Conservation (phyloP, 1,140 invertebrate species). For the Drosophila chauvacae region DNA sequence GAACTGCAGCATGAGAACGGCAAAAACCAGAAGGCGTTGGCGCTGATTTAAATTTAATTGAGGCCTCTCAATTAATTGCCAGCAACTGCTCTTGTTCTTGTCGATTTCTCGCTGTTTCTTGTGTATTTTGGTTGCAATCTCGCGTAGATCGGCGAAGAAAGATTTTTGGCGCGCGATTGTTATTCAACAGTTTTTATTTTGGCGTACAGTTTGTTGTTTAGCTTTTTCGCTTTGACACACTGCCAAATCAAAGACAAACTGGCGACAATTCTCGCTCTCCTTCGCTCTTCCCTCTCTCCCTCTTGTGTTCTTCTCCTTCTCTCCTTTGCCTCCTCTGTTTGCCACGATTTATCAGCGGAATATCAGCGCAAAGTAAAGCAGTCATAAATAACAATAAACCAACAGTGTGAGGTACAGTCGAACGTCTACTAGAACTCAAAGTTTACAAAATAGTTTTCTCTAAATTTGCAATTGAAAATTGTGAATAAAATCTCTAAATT, state of each 20-base stretch:
- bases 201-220: constrained; percentile 47
- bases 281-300: not conserved
- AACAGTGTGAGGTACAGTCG: constrained; percentile 26
- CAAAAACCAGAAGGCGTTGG: constrained; percentile 56
- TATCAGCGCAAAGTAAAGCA: constrained; percentile 23
- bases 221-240: constrained; percentile 48
- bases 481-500: not conserved
- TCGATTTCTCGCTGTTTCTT: constrained; percentile 4
- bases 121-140: constrained; percentile 34
- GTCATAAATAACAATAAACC: constrained; percentile 34
- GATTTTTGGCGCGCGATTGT: constrained; percentile 70
- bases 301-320: not conserved
- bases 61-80: constrained; percentile 76
- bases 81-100: constrained; percentile 42
- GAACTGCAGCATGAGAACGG: constrained; percentile 34
- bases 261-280: constrained; percentile 28
- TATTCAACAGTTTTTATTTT: constrained; percentile 63
- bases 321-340: not conserved
- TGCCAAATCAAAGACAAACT: constrained; percentile 61
- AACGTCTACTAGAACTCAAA: constrained; percentile 11
- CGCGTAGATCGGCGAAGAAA: constrained; percentile 13
- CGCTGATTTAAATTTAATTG: constrained; percentile 78
- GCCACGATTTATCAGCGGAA: constrained; percentile 33
- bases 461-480: not conserved
- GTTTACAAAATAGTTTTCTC: constrained; percentile 1